These are phyloP conservation scores for Papilio polyxenes DNA, from an alignment of 1,140 invertebrate genomes.

Conservation along the genomic window DNA sequence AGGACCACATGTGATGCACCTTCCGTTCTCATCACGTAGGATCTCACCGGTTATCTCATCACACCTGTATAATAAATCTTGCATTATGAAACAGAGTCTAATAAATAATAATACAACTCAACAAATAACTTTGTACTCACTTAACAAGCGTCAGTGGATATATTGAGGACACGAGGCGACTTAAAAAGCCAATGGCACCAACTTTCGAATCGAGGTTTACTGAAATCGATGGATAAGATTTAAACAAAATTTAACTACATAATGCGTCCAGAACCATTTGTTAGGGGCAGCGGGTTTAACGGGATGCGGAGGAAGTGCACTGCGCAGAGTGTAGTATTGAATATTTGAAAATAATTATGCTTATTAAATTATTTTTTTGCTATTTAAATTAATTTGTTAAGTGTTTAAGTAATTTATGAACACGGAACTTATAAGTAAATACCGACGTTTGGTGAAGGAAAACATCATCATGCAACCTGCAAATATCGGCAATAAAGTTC, in stretches of 20 bases:
- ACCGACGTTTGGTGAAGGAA: too few relatives aligned
- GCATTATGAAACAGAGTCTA: not conserved
- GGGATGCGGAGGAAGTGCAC: too few relatives aligned
- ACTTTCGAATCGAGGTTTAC: conserved; percentile 92
- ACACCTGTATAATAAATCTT: conserved; percentile 79
- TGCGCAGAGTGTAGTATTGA: too few relatives aligned
- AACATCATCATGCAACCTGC: too few relatives aligned
- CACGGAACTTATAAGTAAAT: too few relatives aligned
- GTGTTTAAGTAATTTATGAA: too few relatives aligned
- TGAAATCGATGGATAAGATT: conserved; percentile 76
- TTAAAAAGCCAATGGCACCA: conserved; percentile 96
- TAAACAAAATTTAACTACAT: not conserved
- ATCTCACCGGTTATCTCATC: conserved; percentile 91
- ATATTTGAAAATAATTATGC: too few relatives aligned
- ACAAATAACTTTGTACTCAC: conserved; percentile 61
- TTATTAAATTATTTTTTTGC: too few relatives aligned
- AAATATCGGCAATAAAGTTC: not conserved
- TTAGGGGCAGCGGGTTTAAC: too few relatives aligned
- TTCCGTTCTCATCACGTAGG: conserved; percentile 86
- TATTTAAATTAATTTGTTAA: too few relatives aligned
- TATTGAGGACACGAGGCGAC: conserved; percentile 83
- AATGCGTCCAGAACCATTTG: too few relatives aligned
- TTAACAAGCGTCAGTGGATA: conserved; percentile 89
- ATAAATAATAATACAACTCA: not conserved
- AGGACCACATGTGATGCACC: conserved; percentile 89